These are phyloP conservation scores for Tenthredo mesomela DNA, from an alignment of 2,888 invertebrate species.

Conservation along the genomic window DNA sequence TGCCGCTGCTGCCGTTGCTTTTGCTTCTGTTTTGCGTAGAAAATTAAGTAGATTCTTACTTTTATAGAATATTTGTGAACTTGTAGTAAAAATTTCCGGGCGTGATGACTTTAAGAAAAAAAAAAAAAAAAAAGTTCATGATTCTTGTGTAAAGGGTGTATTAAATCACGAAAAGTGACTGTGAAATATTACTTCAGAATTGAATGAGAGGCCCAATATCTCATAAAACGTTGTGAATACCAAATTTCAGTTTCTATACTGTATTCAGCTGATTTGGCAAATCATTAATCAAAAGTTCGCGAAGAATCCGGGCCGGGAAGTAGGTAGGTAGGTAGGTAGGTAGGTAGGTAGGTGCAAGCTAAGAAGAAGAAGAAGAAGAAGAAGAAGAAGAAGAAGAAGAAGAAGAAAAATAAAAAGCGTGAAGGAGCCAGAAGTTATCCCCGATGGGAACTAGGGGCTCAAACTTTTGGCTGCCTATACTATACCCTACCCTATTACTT, in stretches of 20 bases:
- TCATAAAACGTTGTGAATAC: slow-evolving; percentile 9
- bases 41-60: not conserved
- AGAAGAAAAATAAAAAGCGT: not conserved
- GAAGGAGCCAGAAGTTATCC: slow-evolving; percentile 29
- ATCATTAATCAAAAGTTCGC: slow-evolving; percentile 47
- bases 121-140: not conserved
- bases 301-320: slow-evolving; percentile 3
- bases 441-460: slow-evolving; percentile 15
- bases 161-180: not conserved
- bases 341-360: not conserved
- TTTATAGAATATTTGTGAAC: not conserved
- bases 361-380: not conserved
- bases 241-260: not conserved
- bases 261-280: slow-evolving; percentile 34
- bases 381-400: not conserved
- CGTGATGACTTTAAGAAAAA: not conserved
- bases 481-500: slow-evolving; percentile 40
- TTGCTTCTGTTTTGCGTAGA: not conserved
- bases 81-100: no score
- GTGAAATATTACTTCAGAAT: not conserved
- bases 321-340: not conserved
- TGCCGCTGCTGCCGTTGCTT: not conserved
- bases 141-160: not conserved
- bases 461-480: slow-evolving; percentile 43
- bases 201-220: not conserved